Base-by-base conservation (phyloP, 2,888 invertebrate genomes). In the Drosophila koepferae region DNA sequence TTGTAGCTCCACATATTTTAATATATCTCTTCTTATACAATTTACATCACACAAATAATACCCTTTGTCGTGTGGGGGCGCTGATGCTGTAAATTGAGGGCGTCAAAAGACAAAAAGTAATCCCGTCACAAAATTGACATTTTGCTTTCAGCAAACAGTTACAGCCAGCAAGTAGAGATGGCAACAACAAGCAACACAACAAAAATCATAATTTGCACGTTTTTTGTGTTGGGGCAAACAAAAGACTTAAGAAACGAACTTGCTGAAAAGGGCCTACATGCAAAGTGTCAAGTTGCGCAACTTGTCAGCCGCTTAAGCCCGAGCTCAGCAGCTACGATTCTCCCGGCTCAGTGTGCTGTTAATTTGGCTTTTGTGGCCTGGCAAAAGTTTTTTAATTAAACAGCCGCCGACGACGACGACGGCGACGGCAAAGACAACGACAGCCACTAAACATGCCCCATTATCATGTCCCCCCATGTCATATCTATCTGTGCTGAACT, bases 271-370 rank as follows among this genome's bases (percentile, higher is more conserved):
- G 86, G 86, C 90, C 68, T 53, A 79, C 68, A 82, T 82, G 83
- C 88, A 81, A 84, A 89, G 86, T 90, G 90, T 90, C 90, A 89
- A 87, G 82, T 87, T 87, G 90, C 90, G 90, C 90, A 87, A 87
- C 77, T 81, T 80, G 82, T 75, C 86, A 85, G 82, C 80, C 20
- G 56, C 46, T 81, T 59, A 73, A 73, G 53, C 44, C 56, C 38
- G 48, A 59, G 49, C 58, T 54, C 46, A 44, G 40, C n/a, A 6
- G 63, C 59, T 63, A 56, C 54, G 46, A 54, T 55, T 53, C 38
- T 46, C 20, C 31, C 65, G 3, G 59, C 60, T 58, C 55, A 68
- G 69, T 64, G 59, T 62, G 41, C 75, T 48, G 43, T 68, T 73
- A 48, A 70, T 66, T 65, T 77, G 18, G 18, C 44, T 56, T 61